phyloP scores from a whole-genome alignment of 1,140 invertebrate species.

The Bursaphelenchus mucronatus region DNA sequence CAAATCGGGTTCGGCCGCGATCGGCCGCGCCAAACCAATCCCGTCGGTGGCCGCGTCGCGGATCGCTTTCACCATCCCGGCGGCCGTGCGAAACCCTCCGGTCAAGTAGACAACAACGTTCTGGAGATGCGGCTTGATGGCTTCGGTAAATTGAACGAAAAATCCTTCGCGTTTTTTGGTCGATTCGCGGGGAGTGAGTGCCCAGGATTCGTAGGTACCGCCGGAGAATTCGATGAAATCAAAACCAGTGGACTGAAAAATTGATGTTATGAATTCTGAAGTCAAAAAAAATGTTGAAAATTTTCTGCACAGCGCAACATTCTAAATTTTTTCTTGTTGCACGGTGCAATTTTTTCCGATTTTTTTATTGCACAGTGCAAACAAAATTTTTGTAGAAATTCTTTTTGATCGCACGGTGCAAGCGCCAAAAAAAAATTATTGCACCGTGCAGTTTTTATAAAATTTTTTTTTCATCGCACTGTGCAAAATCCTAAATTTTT shows the following conservation, averaged over 20 bases:
- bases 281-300: no score
- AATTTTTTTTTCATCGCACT: no score
- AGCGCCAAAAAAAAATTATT: no score
- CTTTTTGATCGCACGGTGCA: constrained; percentile 12
- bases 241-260: constrained; percentile 19
- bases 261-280: neutral
- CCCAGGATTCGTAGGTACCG: constrained; percentile 20
- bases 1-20: constrained; percentile 20
- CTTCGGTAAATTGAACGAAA: constrained; percentile 29
- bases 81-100: constrained; percentile 27
- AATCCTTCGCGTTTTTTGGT: constrained; percentile 29
- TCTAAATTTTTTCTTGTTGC: no score
- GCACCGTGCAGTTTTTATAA: no score
- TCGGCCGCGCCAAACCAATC: constrained; percentile 24
- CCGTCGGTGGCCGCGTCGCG: constrained; percentile 23
- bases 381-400: no score
- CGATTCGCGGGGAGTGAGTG: constrained; percentile 18
- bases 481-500: no score
- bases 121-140: constrained; percentile 22
- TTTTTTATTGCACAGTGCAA: no score
- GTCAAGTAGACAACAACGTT: constrained; percentile 26
- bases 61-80: constrained; percentile 26
- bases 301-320: no score
- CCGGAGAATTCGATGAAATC: constrained; percentile 32
- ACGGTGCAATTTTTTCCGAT: no score